phyloP scores from a whole-genome alignment of 2,113 vertebrate species.

The Petromus typicus region DNA sequence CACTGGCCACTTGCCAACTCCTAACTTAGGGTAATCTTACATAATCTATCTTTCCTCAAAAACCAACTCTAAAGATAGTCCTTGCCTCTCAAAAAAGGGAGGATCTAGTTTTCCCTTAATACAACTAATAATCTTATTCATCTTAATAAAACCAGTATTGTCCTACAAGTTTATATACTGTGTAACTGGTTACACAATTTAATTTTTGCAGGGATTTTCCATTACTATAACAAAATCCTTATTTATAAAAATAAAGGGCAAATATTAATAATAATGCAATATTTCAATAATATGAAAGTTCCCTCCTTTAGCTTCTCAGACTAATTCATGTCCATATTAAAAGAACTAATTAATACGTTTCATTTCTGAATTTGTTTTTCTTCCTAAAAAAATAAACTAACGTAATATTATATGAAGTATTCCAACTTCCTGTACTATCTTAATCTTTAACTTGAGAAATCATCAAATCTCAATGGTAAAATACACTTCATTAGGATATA shows the following conservation, averaged over 20 bases:
- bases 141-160: neutral
- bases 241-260: conserved; percentile 36
- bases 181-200: conserved; percentile 11
- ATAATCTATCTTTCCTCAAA: conserved; percentile 33
- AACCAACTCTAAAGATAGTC: conserved; percentile 27
- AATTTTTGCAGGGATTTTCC: neutral
- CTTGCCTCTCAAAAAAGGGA: neutral
- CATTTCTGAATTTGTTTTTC: neutral
- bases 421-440: neutral
- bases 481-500: neutral
- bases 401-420: neutral
- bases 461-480: conserved; percentile 14
- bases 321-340: conserved; percentile 17
- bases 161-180: conserved; percentile 21
- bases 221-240: conserved; percentile 13
- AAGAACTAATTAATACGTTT: neutral
- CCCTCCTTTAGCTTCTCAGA: conserved; percentile 1
- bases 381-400: conserved; percentile 30
- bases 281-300: conserved; percentile 41
- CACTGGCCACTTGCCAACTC: neutral
- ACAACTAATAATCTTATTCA: neutral
- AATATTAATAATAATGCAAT: conserved; percentile 29
- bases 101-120: neutral
- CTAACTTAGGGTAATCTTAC: neutral
- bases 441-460: conserved; percentile 37